Evolutionary conservation across 2,888 invertebrate genomes (phyloP).

Genomic region (Cephalotes varians): DNA sequence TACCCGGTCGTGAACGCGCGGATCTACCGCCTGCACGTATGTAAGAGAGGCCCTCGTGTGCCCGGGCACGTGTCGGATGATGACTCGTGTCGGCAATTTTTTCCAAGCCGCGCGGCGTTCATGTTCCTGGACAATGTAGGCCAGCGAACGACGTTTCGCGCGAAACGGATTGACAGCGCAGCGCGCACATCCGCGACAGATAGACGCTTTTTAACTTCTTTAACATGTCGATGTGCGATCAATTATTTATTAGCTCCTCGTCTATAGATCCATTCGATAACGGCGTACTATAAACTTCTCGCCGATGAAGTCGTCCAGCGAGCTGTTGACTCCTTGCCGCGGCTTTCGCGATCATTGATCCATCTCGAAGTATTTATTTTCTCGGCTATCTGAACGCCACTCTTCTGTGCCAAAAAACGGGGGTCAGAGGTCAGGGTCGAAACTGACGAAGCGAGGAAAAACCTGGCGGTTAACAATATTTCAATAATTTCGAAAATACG

Average conservation of each 20-base stretch:
- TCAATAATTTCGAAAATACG: neutral
- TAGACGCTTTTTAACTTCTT: slow-evolving; percentile 69
- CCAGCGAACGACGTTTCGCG: slow-evolving; percentile 40
- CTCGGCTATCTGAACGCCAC: neutral
- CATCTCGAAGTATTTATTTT: neutral
- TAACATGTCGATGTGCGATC: slow-evolving; percentile 69
- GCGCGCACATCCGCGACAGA: slow-evolving; percentile 58
- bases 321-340: slow-evolving; percentile 15
- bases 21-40: neutral
- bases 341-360: slow-evolving; percentile 32
- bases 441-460: neutral
- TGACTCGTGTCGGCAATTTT: slow-evolving; percentile 22
- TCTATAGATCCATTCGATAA: slow-evolving; percentile 60
- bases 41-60: slow-evolving; percentile 12
- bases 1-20: neutral
- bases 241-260: slow-evolving; percentile 70
- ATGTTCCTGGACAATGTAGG: slow-evolving; percentile 32
- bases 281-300: slow-evolving; percentile 19
- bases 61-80: slow-evolving; percentile 23
- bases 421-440: neutral
- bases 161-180: slow-evolving; percentile 34
- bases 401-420: neutral
- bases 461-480: neutral
- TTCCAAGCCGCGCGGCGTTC: slow-evolving; percentile 18
- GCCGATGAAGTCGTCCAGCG: neutral